phyloP scores from a whole-genome alignment of 2,888 invertebrate species.

The Heliconius ismenius region DNA sequence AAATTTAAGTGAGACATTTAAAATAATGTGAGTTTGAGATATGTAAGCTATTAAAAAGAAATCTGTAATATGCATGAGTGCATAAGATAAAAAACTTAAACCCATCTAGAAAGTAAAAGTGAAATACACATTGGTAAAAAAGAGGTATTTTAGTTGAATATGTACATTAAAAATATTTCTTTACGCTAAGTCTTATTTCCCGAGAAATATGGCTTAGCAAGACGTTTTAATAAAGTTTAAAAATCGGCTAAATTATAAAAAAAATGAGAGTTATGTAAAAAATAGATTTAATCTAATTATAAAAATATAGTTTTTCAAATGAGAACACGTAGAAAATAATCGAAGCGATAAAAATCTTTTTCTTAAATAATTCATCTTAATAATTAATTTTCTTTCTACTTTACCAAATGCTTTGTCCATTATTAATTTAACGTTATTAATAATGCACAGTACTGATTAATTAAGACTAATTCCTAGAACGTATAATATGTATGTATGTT shows the following conservation, averaged over 20 bases:
- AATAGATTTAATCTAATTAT: not conserved
- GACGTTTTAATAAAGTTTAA: not conserved
- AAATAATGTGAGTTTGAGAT: slow-evolving; percentile 26
- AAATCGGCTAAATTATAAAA: not conserved
- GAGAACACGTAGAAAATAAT: not conserved
- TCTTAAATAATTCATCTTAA: not conserved
- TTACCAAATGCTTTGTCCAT: not conserved
- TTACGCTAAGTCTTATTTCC: slow-evolving; percentile 35
- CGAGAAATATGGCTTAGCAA: not conserved
- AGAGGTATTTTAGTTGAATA: not conserved
- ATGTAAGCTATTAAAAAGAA: slow-evolving; percentile 38
- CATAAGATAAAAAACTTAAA: slow-evolving; percentile 28
- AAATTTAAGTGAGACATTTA: not conserved
- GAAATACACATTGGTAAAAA: slow-evolving; percentile 1
- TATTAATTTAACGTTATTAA: not conserved
- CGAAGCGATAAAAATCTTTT: not conserved
- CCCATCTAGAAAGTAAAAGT: slow-evolving; percentile 40
- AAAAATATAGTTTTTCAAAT: not conserved
- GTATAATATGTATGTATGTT: slow-evolving; percentile 13
- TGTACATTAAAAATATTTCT: not conserved
- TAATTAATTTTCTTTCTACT: not conserved
- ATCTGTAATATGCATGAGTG: slow-evolving; percentile 35
- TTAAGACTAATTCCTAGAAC: not conserved
- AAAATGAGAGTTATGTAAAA: too few species aligned
- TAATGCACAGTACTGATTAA: not conserved